Conservation (phyloP, 2,888 invertebrate genomes). For the Caenorhabditis wallacei region DNA sequence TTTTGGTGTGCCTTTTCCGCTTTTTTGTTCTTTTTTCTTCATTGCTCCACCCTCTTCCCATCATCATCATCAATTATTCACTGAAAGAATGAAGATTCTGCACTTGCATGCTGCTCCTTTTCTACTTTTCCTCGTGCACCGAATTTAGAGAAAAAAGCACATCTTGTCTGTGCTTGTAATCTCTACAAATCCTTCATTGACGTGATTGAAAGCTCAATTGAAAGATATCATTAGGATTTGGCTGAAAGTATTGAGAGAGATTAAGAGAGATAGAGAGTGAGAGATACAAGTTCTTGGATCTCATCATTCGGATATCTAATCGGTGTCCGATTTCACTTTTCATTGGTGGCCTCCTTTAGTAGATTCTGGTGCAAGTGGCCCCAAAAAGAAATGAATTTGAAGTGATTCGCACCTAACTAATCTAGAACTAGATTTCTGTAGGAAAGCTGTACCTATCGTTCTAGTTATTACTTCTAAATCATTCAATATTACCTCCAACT, state of each 20-base stretch:
- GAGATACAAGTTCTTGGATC: constrained; percentile 11
- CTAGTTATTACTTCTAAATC: too few species aligned
- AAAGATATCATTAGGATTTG: constrained; percentile 18
- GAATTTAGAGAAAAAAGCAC: constrained; percentile 20
- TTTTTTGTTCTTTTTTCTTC: constrained; percentile 51
- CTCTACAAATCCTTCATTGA: constrained; percentile 49
- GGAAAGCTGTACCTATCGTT: too few species aligned
- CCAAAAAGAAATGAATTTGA: background rate
- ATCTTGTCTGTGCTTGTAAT: constrained; percentile 29
- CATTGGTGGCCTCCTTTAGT: constrained; percentile 22
- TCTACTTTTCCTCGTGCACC: constrained; percentile 11
- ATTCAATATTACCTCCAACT: too few species aligned
- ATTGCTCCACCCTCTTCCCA: constrained; percentile 21
- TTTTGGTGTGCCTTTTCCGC: constrained; percentile 31
- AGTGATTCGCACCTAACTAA: constrained; percentile 7
- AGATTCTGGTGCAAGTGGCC: background rate
- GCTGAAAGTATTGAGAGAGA: constrained; percentile 12
- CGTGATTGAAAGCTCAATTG: constrained; percentile 21
- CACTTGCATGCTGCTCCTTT: constrained; percentile 32
- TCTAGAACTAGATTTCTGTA: too few species aligned
- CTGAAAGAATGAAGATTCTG: constrained; percentile 59
- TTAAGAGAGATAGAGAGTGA: background rate
- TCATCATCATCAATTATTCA: constrained; percentile 55
- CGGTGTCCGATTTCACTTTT: constrained; percentile 53
- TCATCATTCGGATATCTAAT: constrained; percentile 22